Percentiles rank a stretch among this genome's conserved stretches.
These are phyloP conservation scores for Thomomys bottae DNA, from an alignment of 2,113 vertebrate genomes.

Conservation along the genomic window DNA sequence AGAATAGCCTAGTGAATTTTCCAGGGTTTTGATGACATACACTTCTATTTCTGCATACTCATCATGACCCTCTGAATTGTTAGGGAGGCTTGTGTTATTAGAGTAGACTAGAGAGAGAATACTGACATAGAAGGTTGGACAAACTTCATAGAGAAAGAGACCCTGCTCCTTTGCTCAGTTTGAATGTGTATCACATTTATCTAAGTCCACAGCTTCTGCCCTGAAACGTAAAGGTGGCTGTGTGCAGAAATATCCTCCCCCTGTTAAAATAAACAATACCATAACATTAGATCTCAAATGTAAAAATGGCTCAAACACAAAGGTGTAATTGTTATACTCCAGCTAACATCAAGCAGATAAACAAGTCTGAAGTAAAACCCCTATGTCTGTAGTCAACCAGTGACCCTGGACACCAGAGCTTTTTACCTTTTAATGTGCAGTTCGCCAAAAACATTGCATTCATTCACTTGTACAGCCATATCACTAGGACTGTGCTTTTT, in stretches of 20 bases:
- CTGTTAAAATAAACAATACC: background rate
- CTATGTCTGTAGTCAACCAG: background rate
- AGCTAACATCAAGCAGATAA: accelerated
- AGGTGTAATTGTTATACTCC: background rate
- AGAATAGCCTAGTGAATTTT: background rate
- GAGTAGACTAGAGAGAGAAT: background rate
- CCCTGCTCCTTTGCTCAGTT: background rate
- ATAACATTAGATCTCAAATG: background rate
- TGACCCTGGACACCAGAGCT: background rate
- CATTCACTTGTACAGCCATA: too few species aligned
- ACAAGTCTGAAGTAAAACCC: background rate
- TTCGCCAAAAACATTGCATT: background rate
- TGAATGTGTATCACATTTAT: background rate
- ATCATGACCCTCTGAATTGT: background rate
- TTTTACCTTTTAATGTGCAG: background rate
- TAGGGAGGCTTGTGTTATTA: background rate
- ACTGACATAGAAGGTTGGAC: background rate
- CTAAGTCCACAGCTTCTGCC: background rate
- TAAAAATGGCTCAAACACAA: background rate
- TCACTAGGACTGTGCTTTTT: too few species aligned
- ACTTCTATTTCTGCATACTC: background rate
- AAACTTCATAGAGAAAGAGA: background rate
- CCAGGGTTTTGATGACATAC: background rate
- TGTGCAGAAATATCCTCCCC: background rate
- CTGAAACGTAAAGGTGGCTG: background rate